phyloP scores from a whole-genome alignment of 2,888 invertebrate genomes.

The Dysmachus trigonus region DNA sequence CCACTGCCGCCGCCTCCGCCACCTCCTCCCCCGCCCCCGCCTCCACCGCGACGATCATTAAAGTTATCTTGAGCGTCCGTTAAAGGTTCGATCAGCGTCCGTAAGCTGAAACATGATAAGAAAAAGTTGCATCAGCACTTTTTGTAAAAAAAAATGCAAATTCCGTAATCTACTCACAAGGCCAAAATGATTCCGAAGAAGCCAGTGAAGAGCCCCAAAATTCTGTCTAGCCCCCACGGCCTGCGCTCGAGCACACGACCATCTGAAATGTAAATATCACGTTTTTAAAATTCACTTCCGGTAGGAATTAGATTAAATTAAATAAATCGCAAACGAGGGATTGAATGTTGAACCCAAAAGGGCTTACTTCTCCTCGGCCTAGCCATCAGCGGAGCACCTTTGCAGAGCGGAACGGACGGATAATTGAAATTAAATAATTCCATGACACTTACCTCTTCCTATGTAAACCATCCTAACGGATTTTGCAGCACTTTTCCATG shows the following conservation, averaged over 20 bases:
- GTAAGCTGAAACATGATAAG: not conserved
- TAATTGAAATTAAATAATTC: not conserved
- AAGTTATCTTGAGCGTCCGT: not conserved
- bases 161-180: constrained; percentile 37
- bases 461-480: constrained; percentile 39
- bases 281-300: not conserved
- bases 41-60: not conserved
- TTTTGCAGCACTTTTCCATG: not conserved
- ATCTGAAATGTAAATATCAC: constrained; percentile 6
- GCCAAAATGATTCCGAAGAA: constrained; percentile 16
- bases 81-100: constrained; percentile 30
- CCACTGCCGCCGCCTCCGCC: constrained; percentile 16
- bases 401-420: too few relatives aligned
- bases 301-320: not conserved
- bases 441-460: constrained; percentile 9
- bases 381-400: not conserved
- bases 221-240: constrained; percentile 11
- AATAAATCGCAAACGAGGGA: not conserved
- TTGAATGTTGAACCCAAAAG: not conserved
- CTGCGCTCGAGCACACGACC: constrained; percentile 7
- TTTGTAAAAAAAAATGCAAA: not conserved
- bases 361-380: not conserved
- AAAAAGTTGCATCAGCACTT: not conserved
- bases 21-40: not conserved
- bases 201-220: constrained; percentile 2